These are phyloP conservation scores for Drosophila bifasciata DNA, from an alignment of 1,140 invertebrate genomes.

Conservation along the genomic window DNA sequence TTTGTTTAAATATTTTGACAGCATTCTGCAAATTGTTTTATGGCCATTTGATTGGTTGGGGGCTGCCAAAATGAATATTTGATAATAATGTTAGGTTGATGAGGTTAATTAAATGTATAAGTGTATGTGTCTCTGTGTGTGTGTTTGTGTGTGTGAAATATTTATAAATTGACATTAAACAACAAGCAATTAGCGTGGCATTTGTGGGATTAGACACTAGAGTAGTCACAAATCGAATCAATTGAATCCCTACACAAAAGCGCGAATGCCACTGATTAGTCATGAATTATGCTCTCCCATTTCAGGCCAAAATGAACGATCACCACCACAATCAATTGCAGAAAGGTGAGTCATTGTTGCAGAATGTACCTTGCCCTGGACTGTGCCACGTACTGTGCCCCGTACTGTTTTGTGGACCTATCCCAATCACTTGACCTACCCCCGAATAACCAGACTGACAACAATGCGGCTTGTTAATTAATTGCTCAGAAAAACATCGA, in stretches of 20 bases:
- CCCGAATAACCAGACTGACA: slow-evolving; percentile 40
- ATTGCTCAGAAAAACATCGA: slow-evolving; percentile 58
- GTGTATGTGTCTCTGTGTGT: too few relatives aligned
- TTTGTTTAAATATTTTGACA: slow-evolving; percentile 66
- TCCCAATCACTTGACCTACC: slow-evolving; percentile 46
- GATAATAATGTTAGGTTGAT: slow-evolving; percentile 41
- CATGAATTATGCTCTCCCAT: slow-evolving; percentile 30
- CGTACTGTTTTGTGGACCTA: slow-evolving; percentile 3
- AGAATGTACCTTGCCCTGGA: too few relatives aligned
- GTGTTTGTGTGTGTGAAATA: slow-evolving; percentile 22
- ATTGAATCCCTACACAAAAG: slow-evolving; percentile 19
- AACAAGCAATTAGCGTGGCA: slow-evolving; percentile 33
- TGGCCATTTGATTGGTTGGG: slow-evolving; percentile 23
- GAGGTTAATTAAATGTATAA: slow-evolving; percentile 45
- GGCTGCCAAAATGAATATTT: slow-evolving; percentile 51
- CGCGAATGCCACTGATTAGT: neutral
- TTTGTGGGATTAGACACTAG: slow-evolving; percentile 32
- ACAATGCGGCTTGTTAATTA: slow-evolving; percentile 61
- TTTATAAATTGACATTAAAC: slow-evolving; percentile 42
- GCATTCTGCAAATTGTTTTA: slow-evolving; percentile 31
- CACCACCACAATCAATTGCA: slow-evolving; percentile 83
- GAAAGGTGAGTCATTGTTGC: slow-evolving; percentile 72
- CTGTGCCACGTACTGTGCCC: too few relatives aligned
- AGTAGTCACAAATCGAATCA: slow-evolving; percentile 37
- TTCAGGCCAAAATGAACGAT: slow-evolving; percentile 87